Conservation (phyloP, 2,888 invertebrate genomes). For the Pterostichus madidus region DNA sequence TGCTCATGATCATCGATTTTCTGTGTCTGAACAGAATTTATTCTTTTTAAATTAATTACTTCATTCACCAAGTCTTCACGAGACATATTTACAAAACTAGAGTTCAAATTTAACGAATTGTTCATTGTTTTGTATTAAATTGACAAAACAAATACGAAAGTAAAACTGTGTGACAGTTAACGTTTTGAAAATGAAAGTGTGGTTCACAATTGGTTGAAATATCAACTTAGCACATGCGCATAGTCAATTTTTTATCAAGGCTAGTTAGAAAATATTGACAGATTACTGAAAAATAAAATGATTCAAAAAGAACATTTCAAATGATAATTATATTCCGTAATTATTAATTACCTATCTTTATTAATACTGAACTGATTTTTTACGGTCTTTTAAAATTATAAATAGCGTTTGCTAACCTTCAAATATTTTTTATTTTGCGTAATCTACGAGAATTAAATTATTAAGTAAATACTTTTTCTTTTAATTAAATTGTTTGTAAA, state of each 20-base stretch:
- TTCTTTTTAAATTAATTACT: conserved; percentile 28
- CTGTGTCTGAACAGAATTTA: conserved; percentile 2
- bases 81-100: conserved; percentile 42
- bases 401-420: too few species aligned
- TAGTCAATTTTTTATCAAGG: not conserved
- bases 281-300: not conserved
- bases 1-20: conserved; percentile 57
- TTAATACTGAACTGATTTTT: not conserved
- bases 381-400: too few species aligned
- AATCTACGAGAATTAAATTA: not conserved
- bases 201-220: conserved; percentile 22
- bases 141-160: not conserved
- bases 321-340: not conserved
- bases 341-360: too few species aligned
- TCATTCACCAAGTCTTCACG: conserved; percentile 45
- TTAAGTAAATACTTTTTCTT: not conserved
- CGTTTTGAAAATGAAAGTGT: conserved; percentile 38
- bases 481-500: not conserved
- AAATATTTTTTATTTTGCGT: too few species aligned
- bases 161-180: conserved; percentile 9
- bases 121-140: not conserved
- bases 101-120: conserved; percentile 35
- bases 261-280: too few species aligned
- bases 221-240: not conserved
- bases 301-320: not conserved